phyloP scores from a whole-genome alignment of 2,113 vertebrate species.

The Turdus rufiventris region DNA sequence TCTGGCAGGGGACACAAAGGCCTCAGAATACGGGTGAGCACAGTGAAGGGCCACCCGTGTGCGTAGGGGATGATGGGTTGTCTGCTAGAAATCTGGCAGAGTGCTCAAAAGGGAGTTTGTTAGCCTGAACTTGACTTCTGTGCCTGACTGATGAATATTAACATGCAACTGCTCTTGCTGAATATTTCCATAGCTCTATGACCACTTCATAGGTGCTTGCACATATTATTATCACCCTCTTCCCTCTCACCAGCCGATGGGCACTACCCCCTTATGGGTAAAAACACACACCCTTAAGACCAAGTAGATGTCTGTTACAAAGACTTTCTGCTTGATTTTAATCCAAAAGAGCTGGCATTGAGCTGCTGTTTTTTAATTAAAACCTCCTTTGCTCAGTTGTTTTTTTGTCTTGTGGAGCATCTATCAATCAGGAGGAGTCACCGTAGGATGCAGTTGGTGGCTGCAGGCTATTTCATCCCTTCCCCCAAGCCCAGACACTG shows the following conservation, averaged over 20 bases:
- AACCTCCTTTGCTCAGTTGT: neutral
- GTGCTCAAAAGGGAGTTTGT: neutral
- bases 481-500: slow-evolving; percentile 2
- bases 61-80: neutral
- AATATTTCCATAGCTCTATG: neutral
- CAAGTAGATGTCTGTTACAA: neutral
- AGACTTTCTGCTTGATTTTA: neutral
- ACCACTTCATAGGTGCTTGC: neutral
- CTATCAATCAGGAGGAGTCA: slow-evolving; percentile 40
- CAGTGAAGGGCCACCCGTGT: neutral
- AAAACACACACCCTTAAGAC: neutral
- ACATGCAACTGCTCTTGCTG: neutral
- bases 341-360: neutral
- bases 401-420: neutral
- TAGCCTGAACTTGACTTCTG: neutral
- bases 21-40: neutral
- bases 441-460: neutral
- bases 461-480: neutral
- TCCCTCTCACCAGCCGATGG: accelerated
- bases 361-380: slow-evolving; percentile 13
- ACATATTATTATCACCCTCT: accelerated
- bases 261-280: neutral
- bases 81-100: neutral
- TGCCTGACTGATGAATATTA: neutral
- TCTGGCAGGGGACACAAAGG: slow-evolving; percentile 19